These are phyloP conservation scores for Ceraclea dissimilis DNA, from an alignment of 2,888 invertebrate species.

Conservation along the genomic window DNA sequence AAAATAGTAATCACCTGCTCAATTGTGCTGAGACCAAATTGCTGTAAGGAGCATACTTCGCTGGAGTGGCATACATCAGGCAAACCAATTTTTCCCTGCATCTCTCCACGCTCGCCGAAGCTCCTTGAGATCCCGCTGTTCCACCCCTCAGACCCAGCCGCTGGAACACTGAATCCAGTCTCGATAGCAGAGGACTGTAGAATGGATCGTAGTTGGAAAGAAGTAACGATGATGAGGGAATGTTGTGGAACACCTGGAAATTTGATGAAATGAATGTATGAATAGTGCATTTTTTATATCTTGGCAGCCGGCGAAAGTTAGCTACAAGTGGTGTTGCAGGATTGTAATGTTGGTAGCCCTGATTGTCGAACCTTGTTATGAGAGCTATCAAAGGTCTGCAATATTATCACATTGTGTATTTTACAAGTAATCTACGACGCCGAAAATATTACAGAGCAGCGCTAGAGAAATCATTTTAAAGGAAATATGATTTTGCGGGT, in stretches of 20 bases:
- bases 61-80: slow-evolving; percentile 81
- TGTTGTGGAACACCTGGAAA: slow-evolving; percentile 70
- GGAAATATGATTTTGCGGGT: no score
- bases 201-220: slow-evolving; percentile 85
- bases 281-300: no score
- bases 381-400: not conserved
- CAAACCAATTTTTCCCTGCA: slow-evolving; percentile 81
- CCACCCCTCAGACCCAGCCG: slow-evolving; percentile 56
- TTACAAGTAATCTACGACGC: no score
- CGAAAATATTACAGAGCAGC: no score
- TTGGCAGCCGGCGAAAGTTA: no score
- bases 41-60: slow-evolving; percentile 83
- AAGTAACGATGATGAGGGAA: slow-evolving; percentile 73
- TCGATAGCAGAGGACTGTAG: slow-evolving; percentile 77
- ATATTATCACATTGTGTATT: no score
- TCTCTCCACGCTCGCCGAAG: slow-evolving; percentile 46
- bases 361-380: no score
- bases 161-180: slow-evolving; percentile 78
- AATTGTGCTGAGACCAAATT: slow-evolving; percentile 82
- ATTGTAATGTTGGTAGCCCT: no score
- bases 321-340: no score
- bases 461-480: no score
- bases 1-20: slow-evolving; percentile 67
- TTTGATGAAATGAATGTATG: not conserved
- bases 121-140: slow-evolving; percentile 31